phyloP scores from a whole-genome alignment of 1,140 invertebrate genomes.

The Drosophila grimshawi region DNA sequence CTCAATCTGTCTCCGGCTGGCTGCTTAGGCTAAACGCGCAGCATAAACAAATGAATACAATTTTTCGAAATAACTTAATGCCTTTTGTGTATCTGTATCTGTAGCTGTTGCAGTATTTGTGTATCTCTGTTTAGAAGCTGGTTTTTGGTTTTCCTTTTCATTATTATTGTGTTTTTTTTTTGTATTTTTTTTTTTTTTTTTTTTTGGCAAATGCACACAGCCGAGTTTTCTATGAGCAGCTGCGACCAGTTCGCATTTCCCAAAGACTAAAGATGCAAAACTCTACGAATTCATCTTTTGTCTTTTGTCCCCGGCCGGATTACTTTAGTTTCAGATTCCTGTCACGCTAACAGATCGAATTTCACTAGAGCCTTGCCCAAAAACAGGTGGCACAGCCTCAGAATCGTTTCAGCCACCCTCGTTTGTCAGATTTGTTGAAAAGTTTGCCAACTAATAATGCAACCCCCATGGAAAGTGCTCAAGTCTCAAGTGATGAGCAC shows the following conservation, averaged over 20 bases:
- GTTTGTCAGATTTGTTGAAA: slow-evolving; percentile 29
- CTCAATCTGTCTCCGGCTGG: slow-evolving; percentile 1
- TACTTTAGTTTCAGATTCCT: slow-evolving; percentile 39
- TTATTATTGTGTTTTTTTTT: not conserved
- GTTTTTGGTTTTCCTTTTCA: slow-evolving; percentile 33
- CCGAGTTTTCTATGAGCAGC: slow-evolving; percentile 16
- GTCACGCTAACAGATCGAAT: slow-evolving; percentile 43
- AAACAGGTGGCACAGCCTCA: slow-evolving; percentile 40
- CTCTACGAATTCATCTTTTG: slow-evolving; percentile 35
- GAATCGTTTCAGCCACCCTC: slow-evolving; percentile 32
- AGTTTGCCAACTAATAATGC: slow-evolving; percentile 51
- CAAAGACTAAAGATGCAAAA: slow-evolving; percentile 41
- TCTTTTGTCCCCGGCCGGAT: slow-evolving; percentile 19
- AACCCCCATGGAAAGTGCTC: slow-evolving; percentile 33
- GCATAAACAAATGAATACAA: slow-evolving; percentile 44
- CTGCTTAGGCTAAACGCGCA: slow-evolving; percentile 31
- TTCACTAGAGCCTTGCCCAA: slow-evolving; percentile 24
- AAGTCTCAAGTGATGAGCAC: slow-evolving; percentile 40
- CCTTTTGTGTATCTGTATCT: slow-evolving; percentile 34
- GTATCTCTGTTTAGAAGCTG: slow-evolving; percentile 20
- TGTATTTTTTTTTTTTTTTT: slow-evolving; percentile 25
- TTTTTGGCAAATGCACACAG: slow-evolving; percentile 23
- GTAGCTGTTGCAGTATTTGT: slow-evolving; percentile 13
- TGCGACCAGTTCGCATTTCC: slow-evolving; percentile 7
- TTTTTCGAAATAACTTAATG: slow-evolving; percentile 42